phyloP scores from a whole-genome alignment of 2,113 vertebrate genomes.

The Channa maculata region DNA sequence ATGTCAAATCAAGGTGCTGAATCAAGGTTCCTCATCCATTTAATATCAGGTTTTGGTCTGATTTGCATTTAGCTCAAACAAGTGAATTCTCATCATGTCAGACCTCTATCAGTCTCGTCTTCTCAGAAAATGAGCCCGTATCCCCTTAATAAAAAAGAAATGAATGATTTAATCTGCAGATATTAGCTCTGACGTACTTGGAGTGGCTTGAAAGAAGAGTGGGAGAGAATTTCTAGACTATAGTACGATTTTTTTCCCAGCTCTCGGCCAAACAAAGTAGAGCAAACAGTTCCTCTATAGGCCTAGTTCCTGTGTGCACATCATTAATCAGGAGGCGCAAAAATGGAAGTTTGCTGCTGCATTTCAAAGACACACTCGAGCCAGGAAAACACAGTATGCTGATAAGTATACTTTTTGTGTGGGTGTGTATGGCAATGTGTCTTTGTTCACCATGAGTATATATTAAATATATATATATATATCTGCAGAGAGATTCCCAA shows the following conservation, averaged over 20 bases:
- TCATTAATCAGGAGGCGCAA: slow-evolving; percentile 59
- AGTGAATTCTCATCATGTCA: slow-evolving; percentile 53
- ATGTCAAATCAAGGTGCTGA: slow-evolving; percentile 64
- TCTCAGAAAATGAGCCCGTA: slow-evolving; percentile 48
- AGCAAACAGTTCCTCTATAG: slow-evolving; percentile 55
- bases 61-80: slow-evolving; percentile 65
- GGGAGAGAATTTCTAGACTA: slow-evolving; percentile 9
- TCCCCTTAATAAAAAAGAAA: slow-evolving; percentile 55
- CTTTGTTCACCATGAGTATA: slow-evolving; percentile 20
- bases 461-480: not conserved
- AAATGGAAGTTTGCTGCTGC: slow-evolving; percentile 43
- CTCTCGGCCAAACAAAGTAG: slow-evolving; percentile 57
- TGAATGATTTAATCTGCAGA: slow-evolving; percentile 65
- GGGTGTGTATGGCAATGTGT: slow-evolving; percentile 1
- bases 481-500: slow-evolving; percentile 24
- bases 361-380: slow-evolving; percentile 35
- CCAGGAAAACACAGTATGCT: slow-evolving; percentile 18
- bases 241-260: slow-evolving; percentile 50
- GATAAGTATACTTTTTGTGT: slow-evolving; percentile 23
- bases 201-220: slow-evolving; percentile 9
- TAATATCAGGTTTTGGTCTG: slow-evolving; percentile 63
- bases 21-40: slow-evolving; percentile 52
- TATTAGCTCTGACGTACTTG: slow-evolving; percentile 61
- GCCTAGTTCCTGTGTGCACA: slow-evolving; percentile 27
- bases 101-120: slow-evolving; percentile 49